Evolutionary conservation across 2,888 invertebrate species (phyloP).

Genomic region (Orthonevra nobilis): DNA sequence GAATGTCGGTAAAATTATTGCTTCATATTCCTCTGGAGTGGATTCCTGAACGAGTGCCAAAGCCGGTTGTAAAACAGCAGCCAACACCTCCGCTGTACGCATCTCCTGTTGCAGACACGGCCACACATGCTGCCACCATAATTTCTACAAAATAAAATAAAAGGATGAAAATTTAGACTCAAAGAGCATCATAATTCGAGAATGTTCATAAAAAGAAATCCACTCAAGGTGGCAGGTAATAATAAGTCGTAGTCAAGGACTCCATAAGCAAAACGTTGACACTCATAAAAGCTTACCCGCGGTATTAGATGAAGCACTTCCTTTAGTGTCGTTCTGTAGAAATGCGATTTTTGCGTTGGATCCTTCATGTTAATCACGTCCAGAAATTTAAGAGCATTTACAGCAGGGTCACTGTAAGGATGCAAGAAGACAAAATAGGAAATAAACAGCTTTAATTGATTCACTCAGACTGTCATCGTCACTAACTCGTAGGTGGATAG

Average conservation of each 20-base stretch:
- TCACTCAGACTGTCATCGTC: too few relatives aligned
- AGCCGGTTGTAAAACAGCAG: constrained; percentile 91
- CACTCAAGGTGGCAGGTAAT: constrained; percentile 5
- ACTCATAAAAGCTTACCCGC: constrained; percentile 83
- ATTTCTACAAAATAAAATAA: constrained; percentile 91
- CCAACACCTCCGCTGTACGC: constrained; percentile 91
- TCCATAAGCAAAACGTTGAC: neutral
- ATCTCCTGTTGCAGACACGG: constrained; percentile 93
- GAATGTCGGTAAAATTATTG: constrained; percentile 90
- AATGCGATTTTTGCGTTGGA: constrained; percentile 91
- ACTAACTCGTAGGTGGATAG: too few relatives aligned
- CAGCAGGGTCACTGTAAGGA: constrained; percentile 88
- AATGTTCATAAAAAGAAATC: neutral
- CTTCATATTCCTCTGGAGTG: constrained; percentile 88
- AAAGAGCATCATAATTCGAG: neutral
- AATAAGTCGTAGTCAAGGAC: neutral
- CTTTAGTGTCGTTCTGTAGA: constrained; percentile 92
- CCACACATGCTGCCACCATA: constrained; percentile 97
- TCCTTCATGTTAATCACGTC: constrained; percentile 97
- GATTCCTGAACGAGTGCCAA: constrained; percentile 91
- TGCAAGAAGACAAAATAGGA: too few relatives aligned
- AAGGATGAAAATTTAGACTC: constrained; percentile 73
- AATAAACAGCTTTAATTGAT: too few relatives aligned
- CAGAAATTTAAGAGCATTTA: constrained; percentile 94
- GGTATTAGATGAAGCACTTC: constrained; percentile 94